Evolutionary conservation across 2,113 vertebrate genomes (phyloP).

Genomic region (Gadus chalcogrammus): DNA sequence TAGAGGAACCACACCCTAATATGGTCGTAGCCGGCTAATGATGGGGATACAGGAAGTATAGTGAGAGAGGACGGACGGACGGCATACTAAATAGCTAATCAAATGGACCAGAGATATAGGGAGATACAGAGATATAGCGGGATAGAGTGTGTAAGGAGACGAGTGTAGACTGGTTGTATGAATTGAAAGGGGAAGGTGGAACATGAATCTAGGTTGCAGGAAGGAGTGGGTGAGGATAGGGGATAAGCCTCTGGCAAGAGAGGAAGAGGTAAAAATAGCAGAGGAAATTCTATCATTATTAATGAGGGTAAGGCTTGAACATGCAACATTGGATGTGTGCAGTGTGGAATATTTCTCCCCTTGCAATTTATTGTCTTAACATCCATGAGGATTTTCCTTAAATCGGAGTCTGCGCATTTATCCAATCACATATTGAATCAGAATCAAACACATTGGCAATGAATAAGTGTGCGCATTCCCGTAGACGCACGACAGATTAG

Average conservation of each 20-base stretch:
- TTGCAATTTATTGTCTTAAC: constrained; percentile 31
- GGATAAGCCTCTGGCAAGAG: background rate
- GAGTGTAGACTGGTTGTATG: too few relatives aligned
- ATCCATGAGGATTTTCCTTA: background rate
- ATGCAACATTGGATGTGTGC: background rate
- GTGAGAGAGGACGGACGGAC: background rate
- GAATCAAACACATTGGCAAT: background rate
- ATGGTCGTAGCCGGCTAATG: constrained; percentile 4
- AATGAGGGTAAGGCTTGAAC: background rate
- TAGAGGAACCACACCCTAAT: constrained; percentile 31
- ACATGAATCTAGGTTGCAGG: background rate
- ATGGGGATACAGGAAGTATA: background rate
- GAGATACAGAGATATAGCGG: background rate
- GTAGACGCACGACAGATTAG: constrained; percentile 10
- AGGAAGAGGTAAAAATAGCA: constrained; percentile 2
- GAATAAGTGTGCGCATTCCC: too few relatives aligned
- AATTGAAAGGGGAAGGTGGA: background rate
- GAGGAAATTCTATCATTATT: background rate
- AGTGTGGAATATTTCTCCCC: background rate
- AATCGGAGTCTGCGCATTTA: background rate
- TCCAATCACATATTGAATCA: constrained; percentile 18
- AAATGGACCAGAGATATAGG: background rate
- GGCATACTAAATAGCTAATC: background rate
- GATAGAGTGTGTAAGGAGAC: background rate
- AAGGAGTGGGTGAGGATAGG: background rate